Evolutionary conservation across 2,888 invertebrate genomes (phyloP).

Genomic region (Thymelicus sylvestris): DNA sequence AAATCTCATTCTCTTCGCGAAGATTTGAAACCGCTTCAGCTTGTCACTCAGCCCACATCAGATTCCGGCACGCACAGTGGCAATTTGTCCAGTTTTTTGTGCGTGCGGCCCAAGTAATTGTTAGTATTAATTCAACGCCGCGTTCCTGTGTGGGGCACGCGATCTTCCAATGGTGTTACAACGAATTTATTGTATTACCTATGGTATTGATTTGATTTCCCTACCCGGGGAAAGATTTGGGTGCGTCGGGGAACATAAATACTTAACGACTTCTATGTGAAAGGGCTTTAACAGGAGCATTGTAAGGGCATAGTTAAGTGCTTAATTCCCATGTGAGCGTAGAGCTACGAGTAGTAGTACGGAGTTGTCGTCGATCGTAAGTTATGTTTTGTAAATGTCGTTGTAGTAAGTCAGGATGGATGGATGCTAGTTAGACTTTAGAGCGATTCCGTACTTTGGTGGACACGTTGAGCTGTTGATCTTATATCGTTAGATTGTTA

Average conservation of each 20-base stretch:
- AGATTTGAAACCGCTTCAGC: conserved; percentile 40
- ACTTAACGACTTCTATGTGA: neutral
- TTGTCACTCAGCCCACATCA: conserved; percentile 39
- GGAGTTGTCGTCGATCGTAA: too few relatives aligned
- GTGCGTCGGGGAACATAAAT: neutral
- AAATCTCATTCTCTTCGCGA: too few relatives aligned
- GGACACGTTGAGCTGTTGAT: too few relatives aligned
- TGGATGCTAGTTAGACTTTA: too few relatives aligned
- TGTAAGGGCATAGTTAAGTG: too few relatives aligned
- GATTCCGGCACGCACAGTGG: conserved; percentile 68
- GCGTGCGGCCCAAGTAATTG: conserved; percentile 75
- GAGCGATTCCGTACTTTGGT: too few relatives aligned
- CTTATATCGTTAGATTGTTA: too few relatives aligned
- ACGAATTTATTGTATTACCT: conserved; percentile 53
- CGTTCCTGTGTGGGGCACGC: conserved; percentile 66
- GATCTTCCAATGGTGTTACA: conserved; percentile 51
- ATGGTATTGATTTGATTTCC: conserved; percentile 33
- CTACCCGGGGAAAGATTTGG: neutral
- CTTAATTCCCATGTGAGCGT: too few relatives aligned
- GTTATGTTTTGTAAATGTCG: too few relatives aligned
- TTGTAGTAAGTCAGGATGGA: too few relatives aligned
- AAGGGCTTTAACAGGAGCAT: too few relatives aligned
- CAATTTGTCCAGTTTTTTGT: conserved; percentile 75
- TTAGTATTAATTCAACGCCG: conserved; percentile 76
- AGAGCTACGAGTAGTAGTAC: too few relatives aligned